Evolutionary conservation across 2,113 vertebrate species (phyloP).

Genomic region (Agelaius tricolor): DNA sequence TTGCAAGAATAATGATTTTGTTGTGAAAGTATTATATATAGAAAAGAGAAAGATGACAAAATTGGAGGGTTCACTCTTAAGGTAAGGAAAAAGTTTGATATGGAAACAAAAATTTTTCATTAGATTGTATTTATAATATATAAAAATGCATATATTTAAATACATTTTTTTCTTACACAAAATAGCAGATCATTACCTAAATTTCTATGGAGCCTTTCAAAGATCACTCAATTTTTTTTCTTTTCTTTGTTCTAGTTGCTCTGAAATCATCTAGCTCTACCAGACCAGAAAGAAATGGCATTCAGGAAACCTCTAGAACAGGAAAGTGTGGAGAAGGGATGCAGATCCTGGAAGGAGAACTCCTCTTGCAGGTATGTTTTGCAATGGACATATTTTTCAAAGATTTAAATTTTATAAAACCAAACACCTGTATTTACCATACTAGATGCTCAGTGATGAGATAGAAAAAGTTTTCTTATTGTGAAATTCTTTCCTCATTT

Average conservation of each 20-base stretch:
- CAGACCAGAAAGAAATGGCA: slow-evolving; percentile 65
- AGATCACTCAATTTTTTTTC: not conserved
- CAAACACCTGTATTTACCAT: not conserved
- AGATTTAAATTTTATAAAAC: not conserved
- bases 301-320: slow-evolving; percentile 63
- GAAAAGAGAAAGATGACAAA: not conserved
- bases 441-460: not conserved
- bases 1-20: not conserved
- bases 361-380: slow-evolving; percentile 79
- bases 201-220: not conserved
- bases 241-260: slow-evolving; percentile 66
- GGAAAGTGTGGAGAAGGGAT: slow-evolving; percentile 56
- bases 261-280: slow-evolving; percentile 70
- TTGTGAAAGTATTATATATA: not conserved
- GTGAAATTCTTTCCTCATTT: not conserved
- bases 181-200: not conserved
- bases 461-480: not conserved
- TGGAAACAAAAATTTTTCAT: not conserved
- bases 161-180: not conserved
- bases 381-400: not conserved
- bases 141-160: not conserved
- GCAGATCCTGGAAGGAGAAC: slow-evolving; percentile 79
- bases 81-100: not conserved
- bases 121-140: not conserved
- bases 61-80: not conserved